A percentile compares a stretch with the other conserved stretches of the same genome.
Evolutionary conservation across 2,113 vertebrate genomes (phyloP).

Genomic region (Maccullochella peelii): DNA sequence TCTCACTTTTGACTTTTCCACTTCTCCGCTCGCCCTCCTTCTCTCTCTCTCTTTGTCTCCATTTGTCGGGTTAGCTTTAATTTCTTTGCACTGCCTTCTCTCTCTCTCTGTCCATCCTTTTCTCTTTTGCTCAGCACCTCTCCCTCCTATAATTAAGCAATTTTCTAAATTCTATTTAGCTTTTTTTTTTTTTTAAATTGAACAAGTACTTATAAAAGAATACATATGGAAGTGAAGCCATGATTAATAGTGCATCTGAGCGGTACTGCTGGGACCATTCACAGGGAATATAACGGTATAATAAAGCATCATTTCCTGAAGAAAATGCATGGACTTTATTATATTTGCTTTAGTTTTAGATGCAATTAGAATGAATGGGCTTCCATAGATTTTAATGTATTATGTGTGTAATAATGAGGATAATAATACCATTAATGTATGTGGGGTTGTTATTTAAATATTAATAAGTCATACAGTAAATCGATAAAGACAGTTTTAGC

Average conservation of each 20-base stretch:
- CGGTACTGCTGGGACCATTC: background rate
- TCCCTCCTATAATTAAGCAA: background rate
- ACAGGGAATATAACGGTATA: too few relatives aligned
- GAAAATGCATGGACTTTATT: background rate
- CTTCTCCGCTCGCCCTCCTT: background rate
- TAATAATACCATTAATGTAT: background rate
- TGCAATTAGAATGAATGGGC: background rate
- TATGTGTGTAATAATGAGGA: too few relatives aligned
- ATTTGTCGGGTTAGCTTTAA: constrained; percentile 9
- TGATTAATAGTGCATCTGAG: background rate
- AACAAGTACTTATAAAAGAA: background rate
- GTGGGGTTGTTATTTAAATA: background rate
- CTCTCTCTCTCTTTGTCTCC: constrained; percentile 7
- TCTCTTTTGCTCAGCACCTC: background rate
- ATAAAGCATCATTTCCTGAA: background rate
- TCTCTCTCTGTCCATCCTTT: background rate
- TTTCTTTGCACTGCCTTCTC: background rate
- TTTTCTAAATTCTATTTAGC: too few relatives aligned
- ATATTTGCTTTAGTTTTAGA: too few relatives aligned
- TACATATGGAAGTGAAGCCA: too few relatives aligned
- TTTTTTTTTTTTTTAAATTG: too few relatives aligned
- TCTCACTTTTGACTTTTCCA: constrained; percentile 36
- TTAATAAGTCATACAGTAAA: background rate
- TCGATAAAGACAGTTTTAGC: background rate
- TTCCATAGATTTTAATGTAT: background rate